Percentiles rank a stretch among this genome's conserved stretches.
These are phyloP conservation scores for Pasiphila rectangulata DNA, from an alignment of 2,888 invertebrate genomes.

Conservation along the genomic window DNA sequence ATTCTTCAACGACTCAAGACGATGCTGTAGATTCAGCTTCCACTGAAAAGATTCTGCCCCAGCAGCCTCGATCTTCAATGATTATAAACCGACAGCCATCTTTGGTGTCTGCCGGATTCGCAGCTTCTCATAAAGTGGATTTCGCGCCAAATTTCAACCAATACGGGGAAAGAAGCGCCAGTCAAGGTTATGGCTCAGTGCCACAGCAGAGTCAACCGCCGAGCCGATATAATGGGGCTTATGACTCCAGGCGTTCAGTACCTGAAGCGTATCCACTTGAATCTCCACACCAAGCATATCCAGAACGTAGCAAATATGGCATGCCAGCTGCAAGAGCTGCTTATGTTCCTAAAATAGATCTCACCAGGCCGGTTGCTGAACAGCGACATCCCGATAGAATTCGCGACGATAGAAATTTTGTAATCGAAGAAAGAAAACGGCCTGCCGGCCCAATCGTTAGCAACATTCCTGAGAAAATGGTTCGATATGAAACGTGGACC, in stretches of 20 bases:
- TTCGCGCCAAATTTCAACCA: slow-evolving; percentile 87
- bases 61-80: slow-evolving; percentile 57
- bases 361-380: slow-evolving; percentile 59
- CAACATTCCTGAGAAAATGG: slow-evolving; percentile 76
- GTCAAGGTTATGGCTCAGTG: slow-evolving; percentile 46
- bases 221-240: slow-evolving; percentile 60
- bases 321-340: slow-evolving; percentile 54
- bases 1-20: slow-evolving; percentile 91
- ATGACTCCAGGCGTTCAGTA: slow-evolving; percentile 52
- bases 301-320: slow-evolving; percentile 59
- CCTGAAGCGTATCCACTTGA: slow-evolving; percentile 58
- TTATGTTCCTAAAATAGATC: slow-evolving; percentile 73
- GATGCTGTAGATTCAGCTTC: slow-evolving; percentile 76
- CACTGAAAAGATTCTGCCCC: slow-evolving; percentile 56
- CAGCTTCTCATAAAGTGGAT: slow-evolving; percentile 86
- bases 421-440: slow-evolving; percentile 72
- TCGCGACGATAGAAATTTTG: slow-evolving; percentile 66
- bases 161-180: slow-evolving; percentile 60
- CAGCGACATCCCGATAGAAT: slow-evolving; percentile 61
- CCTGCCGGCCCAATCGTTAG: slow-evolving; percentile 62
- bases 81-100: slow-evolving; percentile 49
- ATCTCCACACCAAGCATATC: slow-evolving; percentile 59
- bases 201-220: slow-evolving; percentile 49
- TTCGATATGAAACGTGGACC: slow-evolving; percentile 72
- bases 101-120: slow-evolving; percentile 47